phyloP scores from a whole-genome alignment of 2,113 vertebrate species.

The Dicentrarchus labrax region DNA sequence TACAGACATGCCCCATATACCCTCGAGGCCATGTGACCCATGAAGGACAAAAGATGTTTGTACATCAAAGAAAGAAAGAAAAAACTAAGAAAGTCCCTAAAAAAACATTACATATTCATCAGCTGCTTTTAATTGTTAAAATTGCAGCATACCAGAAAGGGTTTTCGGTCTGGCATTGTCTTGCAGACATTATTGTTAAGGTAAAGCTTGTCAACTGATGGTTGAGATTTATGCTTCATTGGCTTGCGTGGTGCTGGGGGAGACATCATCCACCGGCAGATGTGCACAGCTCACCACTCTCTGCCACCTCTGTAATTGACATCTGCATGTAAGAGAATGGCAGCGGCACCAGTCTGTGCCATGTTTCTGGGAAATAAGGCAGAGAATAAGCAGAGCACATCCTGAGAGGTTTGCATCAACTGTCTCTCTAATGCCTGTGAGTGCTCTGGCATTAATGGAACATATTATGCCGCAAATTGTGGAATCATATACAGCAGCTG shows the following conservation, averaged over 20 bases:
- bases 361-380: conserved; percentile 78
- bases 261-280: conserved; percentile 76
- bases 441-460: conserved; percentile 81
- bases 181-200: conserved; percentile 57
- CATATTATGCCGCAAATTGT: conserved; percentile 84
- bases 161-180: conserved; percentile 25
- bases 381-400: conserved; percentile 80
- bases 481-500: conserved; percentile 85
- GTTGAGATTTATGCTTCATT: conserved; percentile 66
- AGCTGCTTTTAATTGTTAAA: conserved; percentile 31
- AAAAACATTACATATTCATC: conserved; percentile 5
- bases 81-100: background rate
- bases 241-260: conserved; percentile 63
- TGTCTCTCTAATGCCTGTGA: conserved; percentile 78
- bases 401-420: conserved; percentile 79
- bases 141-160: conserved; percentile 8
- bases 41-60: conserved; percentile 60
- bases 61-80: conserved; percentile 16
- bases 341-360: conserved; percentile 74
- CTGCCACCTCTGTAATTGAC: conserved; percentile 80
- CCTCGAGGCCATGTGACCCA: conserved; percentile 52
- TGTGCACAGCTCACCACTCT: conserved; percentile 78
- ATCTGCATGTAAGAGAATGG: conserved; percentile 80
- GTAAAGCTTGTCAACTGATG: conserved; percentile 68
- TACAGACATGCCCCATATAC: conserved; percentile 50